Base-by-base conservation (phyloP, 2,797 vertebrate genomes). In the Tadarida brasiliensis region DNA sequence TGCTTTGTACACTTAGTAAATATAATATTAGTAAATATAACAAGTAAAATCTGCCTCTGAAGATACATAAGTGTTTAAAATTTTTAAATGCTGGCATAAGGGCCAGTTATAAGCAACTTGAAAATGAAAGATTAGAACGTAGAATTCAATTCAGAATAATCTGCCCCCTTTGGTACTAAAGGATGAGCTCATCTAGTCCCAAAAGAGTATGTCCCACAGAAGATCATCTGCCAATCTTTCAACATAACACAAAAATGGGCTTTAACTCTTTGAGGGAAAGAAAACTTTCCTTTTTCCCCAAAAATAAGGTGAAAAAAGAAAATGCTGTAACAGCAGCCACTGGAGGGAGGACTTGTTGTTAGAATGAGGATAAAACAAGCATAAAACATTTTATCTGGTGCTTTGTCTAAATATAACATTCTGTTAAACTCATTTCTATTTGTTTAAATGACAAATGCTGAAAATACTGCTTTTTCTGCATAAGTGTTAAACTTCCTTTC, bases 291-390 rank as follows among this genome's bases (percentile, higher is more conserved):
- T 77, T 81, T 16, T 10, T 96, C 93, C 96, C 96, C 94, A 1
- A 71, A 87, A 96, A 96, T n/a, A 51, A 93, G 47, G 63, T 82
- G 57, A 93, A 97, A 97, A 96, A 73, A 44, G 15, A 70, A 96
- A 97, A 95, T 87, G 54, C 86, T 95, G 44, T 96, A 97, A 89
- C 30, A 98, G 96, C 97, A 98, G 94, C 97, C 97, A 98, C 96
- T 98, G 97, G 97, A 98, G 97, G 93, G 97, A 98, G 83, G 97
- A 96, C 95, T 97, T 97, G 94, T 81, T 97, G 94, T 90, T 95
- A 96, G 57, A 98, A 98, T 96, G 94, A 97, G 78, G 87, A 97
- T 94, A 88, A 97, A 98, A 95, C 9, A 97, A 97, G 91, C 87
- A 96, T 86, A 94, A 74, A 78, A 94, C 70, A 87, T 73, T 89